Base-by-base conservation (phyloP, 2,797 vertebrate species). In the Mionectes olivaceus region DNA sequence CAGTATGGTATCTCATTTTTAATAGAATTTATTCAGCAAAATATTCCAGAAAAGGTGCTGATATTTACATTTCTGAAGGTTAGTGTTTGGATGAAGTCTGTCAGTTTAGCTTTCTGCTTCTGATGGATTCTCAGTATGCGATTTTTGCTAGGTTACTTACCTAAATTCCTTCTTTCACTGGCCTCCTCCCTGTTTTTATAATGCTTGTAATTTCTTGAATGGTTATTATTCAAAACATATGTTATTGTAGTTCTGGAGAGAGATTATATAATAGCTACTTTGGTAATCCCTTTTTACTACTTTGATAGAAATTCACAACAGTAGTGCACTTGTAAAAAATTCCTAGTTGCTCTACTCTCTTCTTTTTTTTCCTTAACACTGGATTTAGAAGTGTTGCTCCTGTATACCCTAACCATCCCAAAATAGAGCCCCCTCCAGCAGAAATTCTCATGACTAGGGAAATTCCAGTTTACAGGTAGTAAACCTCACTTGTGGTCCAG, bases 1-100 rank as follows among this genome's bases (percentile, higher is more conserved):
- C 60, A 60, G 69, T 23, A 43, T 55, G 18, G 41, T 65, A 83
- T 87, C 89, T 97, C 50, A 93, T 94, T 95, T 96, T 94, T 93
- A 95, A 93, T 69, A 96, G 71, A 87, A 86, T 93, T 80, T 92
- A 86, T 96, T 76, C 37, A 24, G 74, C 18, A 92, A 95, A 95
- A 80, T 75, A 82, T 91, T 92, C 60, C 56, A 83, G 89, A 96
- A 28, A 90, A 84, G 28, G 39, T 90, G 24, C 60, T 84, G 35
- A 69, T 49, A 47, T 76, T 52, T 88, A 56, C 37, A 27, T 68
- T 83, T 91, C 64, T 39, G 43, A 92, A 91, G 57, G 83, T 30
- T 93, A 60, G 61, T 68, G 74, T 86, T 95, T 78, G 53, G 35
- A 94, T 47, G 28, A 71, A 22, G 32, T 75, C 67, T 91, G 32